Conservation (phyloP, 2,797 vertebrate species). For the Rhinophrynus dorsalis region DNA sequence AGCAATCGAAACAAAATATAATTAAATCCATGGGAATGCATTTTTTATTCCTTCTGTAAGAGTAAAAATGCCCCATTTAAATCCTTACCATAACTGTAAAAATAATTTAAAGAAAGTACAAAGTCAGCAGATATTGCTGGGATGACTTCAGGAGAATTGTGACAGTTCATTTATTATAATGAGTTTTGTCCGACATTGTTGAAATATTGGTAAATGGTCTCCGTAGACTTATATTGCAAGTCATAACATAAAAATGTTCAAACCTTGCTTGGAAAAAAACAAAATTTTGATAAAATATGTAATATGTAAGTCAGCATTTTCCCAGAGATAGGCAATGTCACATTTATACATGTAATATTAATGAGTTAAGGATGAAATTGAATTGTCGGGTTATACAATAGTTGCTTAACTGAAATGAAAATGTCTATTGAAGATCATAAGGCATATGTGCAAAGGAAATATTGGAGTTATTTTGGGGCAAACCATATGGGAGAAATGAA, state of each 20-base stretch:
- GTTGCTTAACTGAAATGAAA: too few relatives aligned
- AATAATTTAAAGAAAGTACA: conserved; percentile 26
- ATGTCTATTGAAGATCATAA: background rate
- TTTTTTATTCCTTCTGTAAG: background rate
- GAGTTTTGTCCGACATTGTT: conserved; percentile 28
- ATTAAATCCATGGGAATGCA: conserved; percentile 29
- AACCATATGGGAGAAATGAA: too few relatives aligned
- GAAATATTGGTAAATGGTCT: conserved; percentile 42
- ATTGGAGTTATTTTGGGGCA: background rate
- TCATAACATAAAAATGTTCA: conserved; percentile 25
- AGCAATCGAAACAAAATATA: conserved; percentile 22
- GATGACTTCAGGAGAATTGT: conserved; percentile 6
- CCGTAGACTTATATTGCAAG: conserved; percentile 14
- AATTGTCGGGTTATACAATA: background rate
- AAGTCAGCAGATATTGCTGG: conserved; percentile 21
- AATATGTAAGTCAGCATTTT: conserved; percentile 32
- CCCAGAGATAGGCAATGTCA: background rate
- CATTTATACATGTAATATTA: conserved; percentile 24
- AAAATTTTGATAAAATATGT: conserved; percentile 25
- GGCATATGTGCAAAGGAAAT: background rate
- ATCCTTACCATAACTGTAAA: conserved; percentile 11
- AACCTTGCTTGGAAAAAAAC: conserved; percentile 6
- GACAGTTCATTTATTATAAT: conserved; percentile 46
- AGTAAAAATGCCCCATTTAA: conserved; percentile 26
- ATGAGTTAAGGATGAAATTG: background rate